A percentile compares a stretch with the other conserved stretches of the same genome.
Conservation (phyloP, 2,113 vertebrate genomes). For the Dromas ardeola region DNA sequence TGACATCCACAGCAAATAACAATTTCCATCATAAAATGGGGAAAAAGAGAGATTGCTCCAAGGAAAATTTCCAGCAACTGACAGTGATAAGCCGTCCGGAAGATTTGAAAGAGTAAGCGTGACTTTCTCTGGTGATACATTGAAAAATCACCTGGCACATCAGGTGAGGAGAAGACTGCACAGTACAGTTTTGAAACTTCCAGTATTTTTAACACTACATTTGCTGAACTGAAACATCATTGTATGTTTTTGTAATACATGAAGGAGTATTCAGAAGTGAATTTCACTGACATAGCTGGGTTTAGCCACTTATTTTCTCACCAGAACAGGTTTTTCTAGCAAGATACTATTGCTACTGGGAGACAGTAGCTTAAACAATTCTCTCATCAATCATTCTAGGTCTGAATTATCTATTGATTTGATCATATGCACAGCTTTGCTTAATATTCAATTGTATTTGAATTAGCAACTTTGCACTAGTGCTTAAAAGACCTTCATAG, state of each 20-base stretch:
- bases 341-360: background rate
- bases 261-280: background rate
- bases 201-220: background rate
- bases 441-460: background rate
- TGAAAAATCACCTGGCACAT: conserved; percentile 20
- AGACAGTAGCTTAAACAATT: background rate
- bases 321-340: background rate
- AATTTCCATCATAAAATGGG: background rate
- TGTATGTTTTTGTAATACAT: background rate
- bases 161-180: background rate
- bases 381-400: background rate
- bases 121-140: background rate
- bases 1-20: conserved; percentile 9
- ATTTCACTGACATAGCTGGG: background rate
- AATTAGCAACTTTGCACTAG: background rate
- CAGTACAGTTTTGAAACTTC: background rate
- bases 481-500: background rate
- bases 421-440: background rate
- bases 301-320: background rate
- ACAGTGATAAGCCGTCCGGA: background rate
- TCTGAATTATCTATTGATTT: background rate
- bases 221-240: background rate
- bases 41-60: background rate
- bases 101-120: background rate
- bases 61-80: background rate